Percentiles rank a stretch among this genome's conserved stretches.
phyloP scores from a whole-genome alignment of 2,113 vertebrate species.

The Stercorarius parasiticus region DNA sequence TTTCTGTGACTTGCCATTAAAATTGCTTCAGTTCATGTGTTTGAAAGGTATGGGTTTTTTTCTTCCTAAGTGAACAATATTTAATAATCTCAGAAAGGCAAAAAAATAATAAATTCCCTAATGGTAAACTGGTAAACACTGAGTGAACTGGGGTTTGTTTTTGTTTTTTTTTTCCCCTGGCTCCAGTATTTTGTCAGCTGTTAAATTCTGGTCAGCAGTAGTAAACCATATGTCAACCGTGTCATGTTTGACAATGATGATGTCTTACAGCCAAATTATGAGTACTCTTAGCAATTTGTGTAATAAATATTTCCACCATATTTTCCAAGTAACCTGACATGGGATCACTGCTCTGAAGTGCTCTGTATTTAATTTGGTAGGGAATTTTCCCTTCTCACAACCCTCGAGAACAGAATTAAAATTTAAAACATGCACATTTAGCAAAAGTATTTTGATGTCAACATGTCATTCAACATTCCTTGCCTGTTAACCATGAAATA shows the following conservation, averaged over 20 bases:
- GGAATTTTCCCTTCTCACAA: background rate
- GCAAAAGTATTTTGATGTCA: conserved; percentile 19
- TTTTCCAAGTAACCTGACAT: background rate
- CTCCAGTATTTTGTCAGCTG: background rate
- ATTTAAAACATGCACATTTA: background rate
- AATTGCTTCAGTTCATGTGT: background rate
- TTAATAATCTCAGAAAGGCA: background rate
- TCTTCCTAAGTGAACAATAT: background rate
- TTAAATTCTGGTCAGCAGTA: background rate
- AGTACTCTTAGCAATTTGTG: background rate
- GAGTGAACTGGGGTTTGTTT: background rate
- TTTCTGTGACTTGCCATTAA: background rate
- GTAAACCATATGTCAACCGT: background rate
- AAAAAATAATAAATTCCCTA: background rate
- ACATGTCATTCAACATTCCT: background rate
- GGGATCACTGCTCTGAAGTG: background rate
- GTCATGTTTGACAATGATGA: background rate
- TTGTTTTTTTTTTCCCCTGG: background rate
- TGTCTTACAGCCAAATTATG: background rate
- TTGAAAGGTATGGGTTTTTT: background rate
- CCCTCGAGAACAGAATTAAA: background rate
- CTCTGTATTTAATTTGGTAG: background rate
- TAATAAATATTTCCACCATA: background rate
- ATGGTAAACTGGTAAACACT: background rate
- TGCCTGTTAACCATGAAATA: background rate